Base-by-base conservation (phyloP, 1,140 invertebrate genomes). In the Nixonia krombeini region DNA sequence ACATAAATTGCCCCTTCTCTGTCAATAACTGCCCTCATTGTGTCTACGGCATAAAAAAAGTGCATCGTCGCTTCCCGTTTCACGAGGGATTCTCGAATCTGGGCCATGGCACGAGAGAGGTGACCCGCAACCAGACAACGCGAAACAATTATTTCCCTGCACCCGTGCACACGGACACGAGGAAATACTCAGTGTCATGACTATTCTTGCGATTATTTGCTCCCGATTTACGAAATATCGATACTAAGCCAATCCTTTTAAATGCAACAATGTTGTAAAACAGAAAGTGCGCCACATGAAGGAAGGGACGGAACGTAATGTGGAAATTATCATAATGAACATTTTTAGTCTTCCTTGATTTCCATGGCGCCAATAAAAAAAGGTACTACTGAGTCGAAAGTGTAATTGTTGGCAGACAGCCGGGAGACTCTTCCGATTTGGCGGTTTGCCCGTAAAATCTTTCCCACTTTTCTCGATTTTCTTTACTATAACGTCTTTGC, bases 41-140 rank as follows among this genome's bases (percentile, higher is more conserved):
- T 47, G 44, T 42, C 55, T 21, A 9, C 9, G 41, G 38, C 15
- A 31, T 35, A 37, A 58, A 58, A 58, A 28, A 58, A 38, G 40
- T 50, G 33, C 7, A 13, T n/a, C 35, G 42, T 41, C 31, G 37
- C 58, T 62, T 62, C 49, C 58, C 58, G 58, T 52, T 46, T 47
- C 25, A 53, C 18, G 44, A 50, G 44, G 41, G 33, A 55, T 44
- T 49, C 41, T 25, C 45, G 33, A 12, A 65, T 57, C 62, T 65
- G 47, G 62, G 62, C 29, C 62, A 51, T 53, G 50, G 49, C 58
- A 49, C 44, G 58, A 49, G 58, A 62, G 50, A 62, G 35, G 45
- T 35, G 44, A 49, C 38, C 37, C 50, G 49, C 47, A 45, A 49
- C 44, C 37, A 62, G 9, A 7, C 38, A 26, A 35, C 45, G 45